Base-by-base conservation (phyloP, 2,113 vertebrate species). In the Cnemophilus loriae region DNA sequence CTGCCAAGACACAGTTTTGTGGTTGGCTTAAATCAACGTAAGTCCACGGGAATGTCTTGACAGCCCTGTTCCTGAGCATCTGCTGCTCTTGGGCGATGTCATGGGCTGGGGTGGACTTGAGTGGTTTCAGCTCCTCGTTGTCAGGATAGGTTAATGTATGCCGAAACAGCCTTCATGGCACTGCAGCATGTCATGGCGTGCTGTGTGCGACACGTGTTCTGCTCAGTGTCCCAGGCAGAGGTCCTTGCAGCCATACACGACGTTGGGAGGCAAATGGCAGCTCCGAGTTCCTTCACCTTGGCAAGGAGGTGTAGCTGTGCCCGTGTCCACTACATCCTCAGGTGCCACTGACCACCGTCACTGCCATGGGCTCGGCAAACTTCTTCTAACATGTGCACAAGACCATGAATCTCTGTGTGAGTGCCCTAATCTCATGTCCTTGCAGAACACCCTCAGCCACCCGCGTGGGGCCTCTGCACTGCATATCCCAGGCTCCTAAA, bases 81-180 rank as follows among this genome's bases (percentile, higher is more conserved):
- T 83, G 64, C 41, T 52, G 37, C 20, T 82, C 21, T 52, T 67
- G 16, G 1, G 2, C 69, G 64, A 18, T 71, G 75, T 64, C 35
- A 14, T 9, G 15, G 68, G 14, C 41, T 21, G n/a, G 8, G 24
- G 49, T 63, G 47, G 35, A 81, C 28, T 21, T 20, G 4, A 11
- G 32, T 4, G 3, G 32, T 53, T 57, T 50, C 44, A 65, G 33
- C 35, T 79, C 35, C 28, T 84, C 11, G 3, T 60, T 0, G 0
- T 52, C 46, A 22, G 28, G 22, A 24, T 33, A 33, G 18, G 47
- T 90, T 70, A 39, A 39, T 8, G 4, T 44, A 17, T 73, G 37
- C 23, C 61, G 74, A 42, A 91, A 23, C 41, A 89, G 56, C 60
- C 47, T 64, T 64, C 22, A 1, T 68, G 69, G 42, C 44, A 12